Evolutionary conservation across 2,113 vertebrate species (phyloP), one percentile per base, ranked within the genome.

Genomic region (Dolichallabes microphthalmus): DNA sequence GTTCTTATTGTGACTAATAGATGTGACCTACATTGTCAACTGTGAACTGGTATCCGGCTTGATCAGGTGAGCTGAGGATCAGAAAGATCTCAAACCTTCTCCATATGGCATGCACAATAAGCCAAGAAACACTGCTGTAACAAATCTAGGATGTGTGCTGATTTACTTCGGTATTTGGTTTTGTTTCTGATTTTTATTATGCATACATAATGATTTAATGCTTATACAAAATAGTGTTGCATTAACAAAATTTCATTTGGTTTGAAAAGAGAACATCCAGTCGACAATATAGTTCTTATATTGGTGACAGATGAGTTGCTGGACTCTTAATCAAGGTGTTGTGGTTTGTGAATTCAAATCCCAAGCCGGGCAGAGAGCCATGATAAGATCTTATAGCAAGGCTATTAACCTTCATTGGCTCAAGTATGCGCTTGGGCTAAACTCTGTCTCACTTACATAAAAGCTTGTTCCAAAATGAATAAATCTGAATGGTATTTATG

Each of bases 11-110:
- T 32, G 63, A 20, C 79, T 88, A 74, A 85, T 68, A 74, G 55
- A 84, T 8, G 61, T 79, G 78, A 77, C 85, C 88, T 84, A 86
- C 61, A 88, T 86, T 58, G 50, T 76, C 25, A 50, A 2, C 71
- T 32, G 12, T n/a, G 14, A 50, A 11, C 53, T 50, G 3, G 20
- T 50, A 68, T 53, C 17, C 32, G 60, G 19, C 6, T 22, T 50
- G 73, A 39, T 39, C 60, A 60, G 50, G 63, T 71, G 17, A 81
- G 80, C n/a, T 30, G 71, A 30, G 63, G 32, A 71, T 68, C 71
- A 60, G 12, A n/a, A 61, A 77, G 61, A 57, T 63, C 25, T 80
- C 73, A 85, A 35, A 81, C 73, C 78, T 30, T 19, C 14, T 82
- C 83, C 58, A 77, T 64, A 50, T 78, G 74, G 73, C 75, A 12